Conservation (phyloP, 2,797 vertebrate genomes). For the Falco concolor region DNA sequence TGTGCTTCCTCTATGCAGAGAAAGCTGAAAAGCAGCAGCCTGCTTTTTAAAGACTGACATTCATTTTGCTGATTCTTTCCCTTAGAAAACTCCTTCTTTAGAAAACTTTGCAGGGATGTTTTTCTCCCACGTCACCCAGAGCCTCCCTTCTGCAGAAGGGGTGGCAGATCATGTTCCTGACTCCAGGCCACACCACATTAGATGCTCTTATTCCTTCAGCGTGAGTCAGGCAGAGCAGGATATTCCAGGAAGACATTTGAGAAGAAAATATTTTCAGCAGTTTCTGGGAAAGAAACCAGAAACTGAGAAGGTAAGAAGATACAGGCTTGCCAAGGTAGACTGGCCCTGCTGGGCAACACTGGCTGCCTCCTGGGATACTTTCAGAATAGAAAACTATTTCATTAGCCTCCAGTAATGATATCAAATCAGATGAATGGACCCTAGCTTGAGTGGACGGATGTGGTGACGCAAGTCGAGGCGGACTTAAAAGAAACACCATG, state of each 20-base stretch:
- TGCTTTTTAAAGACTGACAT: neutral
- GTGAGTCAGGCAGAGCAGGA: neutral
- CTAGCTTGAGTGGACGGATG: neutral
- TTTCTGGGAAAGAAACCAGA: neutral
- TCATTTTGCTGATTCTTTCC: neutral
- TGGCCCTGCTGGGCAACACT: neutral
- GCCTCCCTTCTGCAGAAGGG: neutral
- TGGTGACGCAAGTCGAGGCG: no score
- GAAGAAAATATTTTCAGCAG: neutral
- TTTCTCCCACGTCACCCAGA: neutral
- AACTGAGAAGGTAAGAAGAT: neutral
- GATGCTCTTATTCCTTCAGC: neutral
- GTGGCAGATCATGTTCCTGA: neutral
- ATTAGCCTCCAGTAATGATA: neutral
- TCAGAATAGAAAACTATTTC: neutral
- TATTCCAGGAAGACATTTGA: neutral
- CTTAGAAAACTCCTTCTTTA: neutral
- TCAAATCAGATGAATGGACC: neutral
- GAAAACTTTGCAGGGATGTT: neutral
- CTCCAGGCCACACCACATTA: neutral
- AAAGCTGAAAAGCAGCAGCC: neutral
- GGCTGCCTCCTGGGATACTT: neutral
- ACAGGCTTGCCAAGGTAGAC: neutral
- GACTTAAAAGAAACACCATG: no score
- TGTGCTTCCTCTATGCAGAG: neutral